A percentile compares a stretch with the other conserved stretches of the same genome.
Evolutionary conservation across 2,797 vertebrate species (phyloP).

Genomic region (Scarus forsteni): DNA sequence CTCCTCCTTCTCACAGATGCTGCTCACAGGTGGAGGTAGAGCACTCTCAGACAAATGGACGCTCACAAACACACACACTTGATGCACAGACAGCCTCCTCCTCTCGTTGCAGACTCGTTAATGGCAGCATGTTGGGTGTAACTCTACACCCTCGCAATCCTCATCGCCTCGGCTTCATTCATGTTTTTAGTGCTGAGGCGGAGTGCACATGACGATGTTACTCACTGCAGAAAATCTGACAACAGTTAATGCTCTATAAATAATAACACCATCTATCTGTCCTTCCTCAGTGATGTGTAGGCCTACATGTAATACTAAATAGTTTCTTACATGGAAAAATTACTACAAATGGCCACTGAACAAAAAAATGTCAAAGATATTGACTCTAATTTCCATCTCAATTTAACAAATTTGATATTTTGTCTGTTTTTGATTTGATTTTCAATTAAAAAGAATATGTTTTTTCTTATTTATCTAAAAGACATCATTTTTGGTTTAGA

Average conservation of each 20-base stretch:
- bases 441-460: too few species aligned
- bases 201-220: conserved; percentile 10
- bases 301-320: background rate
- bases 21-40: conserved; percentile 36
- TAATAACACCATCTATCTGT: background rate
- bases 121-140: conserved; percentile 62
- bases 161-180: conserved; percentile 43
- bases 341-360: too few species aligned
- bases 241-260: background rate
- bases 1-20: conserved; percentile 21
- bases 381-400: too few species aligned
- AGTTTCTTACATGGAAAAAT: too few species aligned
- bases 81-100: conserved; percentile 30
- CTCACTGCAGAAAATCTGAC: background rate
- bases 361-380: too few species aligned
- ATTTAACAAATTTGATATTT: too few species aligned
- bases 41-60: conserved; percentile 28
- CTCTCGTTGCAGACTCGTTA: conserved; percentile 37
- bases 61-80: conserved; percentile 28
- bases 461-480: too few species aligned
- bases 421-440: too few species aligned
- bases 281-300: background rate
- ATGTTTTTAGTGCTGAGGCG: conserved; percentile 28
- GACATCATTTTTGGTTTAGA: too few species aligned
- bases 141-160: conserved; percentile 51